Conservation (phyloP, 2,113 vertebrate genomes). For the Polypterus bichir region DNA sequence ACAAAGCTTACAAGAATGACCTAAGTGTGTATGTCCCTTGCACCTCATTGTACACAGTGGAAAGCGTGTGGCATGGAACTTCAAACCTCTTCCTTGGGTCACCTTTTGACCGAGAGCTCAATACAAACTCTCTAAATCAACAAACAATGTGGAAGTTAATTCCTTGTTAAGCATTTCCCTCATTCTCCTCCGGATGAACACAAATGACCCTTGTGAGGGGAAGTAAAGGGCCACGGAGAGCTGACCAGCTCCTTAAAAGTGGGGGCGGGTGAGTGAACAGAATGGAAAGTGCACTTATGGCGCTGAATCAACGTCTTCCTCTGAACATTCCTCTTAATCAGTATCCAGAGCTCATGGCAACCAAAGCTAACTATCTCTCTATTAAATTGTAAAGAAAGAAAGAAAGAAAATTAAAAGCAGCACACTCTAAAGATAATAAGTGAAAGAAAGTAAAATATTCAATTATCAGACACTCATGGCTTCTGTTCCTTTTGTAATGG, state of each 20-base stretch:
- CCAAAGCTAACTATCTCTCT: slow-evolving; percentile 25
- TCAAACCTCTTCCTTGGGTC: background rate
- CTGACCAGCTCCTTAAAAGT: too few species aligned
- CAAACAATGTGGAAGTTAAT: background rate
- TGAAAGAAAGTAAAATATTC: too few species aligned
- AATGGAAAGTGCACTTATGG: slow-evolving; percentile 21
- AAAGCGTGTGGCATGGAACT: too few species aligned
- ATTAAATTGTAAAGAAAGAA: slow-evolving; percentile 30
- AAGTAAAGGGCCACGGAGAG: slow-evolving; percentile 25
- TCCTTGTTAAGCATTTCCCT: slow-evolving; percentile 24
- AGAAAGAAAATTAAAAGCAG: too few species aligned
- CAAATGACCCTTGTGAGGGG: slow-evolving; percentile 35
- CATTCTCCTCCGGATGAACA: slow-evolving; percentile 27
- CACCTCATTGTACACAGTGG: too few species aligned
- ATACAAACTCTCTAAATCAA: slow-evolving; percentile 6
- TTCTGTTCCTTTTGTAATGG: too few species aligned
- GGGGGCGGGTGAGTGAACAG: too few species aligned
- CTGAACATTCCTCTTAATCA: slow-evolving; percentile 39
- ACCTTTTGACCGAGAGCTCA: background rate
- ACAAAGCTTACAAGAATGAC: too few species aligned
- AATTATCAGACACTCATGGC: too few species aligned
- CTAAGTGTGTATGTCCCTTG: too few species aligned
- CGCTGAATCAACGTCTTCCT: slow-evolving; percentile 59
- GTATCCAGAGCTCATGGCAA: slow-evolving; percentile 40
- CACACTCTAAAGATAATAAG: too few species aligned